Evolutionary conservation across 2,113 vertebrate species (phyloP).

Genomic region (Tetrao urogallus): DNA sequence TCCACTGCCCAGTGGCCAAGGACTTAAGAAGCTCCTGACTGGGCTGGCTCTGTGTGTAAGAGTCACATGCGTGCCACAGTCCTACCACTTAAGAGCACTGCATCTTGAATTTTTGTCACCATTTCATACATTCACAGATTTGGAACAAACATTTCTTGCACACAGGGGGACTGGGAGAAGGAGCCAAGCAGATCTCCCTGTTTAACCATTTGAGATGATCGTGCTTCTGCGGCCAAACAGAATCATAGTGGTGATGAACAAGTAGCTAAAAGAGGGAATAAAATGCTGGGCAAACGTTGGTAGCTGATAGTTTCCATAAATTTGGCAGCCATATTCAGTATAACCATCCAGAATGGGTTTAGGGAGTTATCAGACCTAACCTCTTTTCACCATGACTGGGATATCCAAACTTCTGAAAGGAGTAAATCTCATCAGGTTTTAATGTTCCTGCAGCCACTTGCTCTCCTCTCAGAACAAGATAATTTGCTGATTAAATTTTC

Average conservation of each 20-base stretch:
- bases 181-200: neutral
- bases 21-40: neutral
- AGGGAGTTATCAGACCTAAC: neutral
- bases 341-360: neutral
- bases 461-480: neutral
- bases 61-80: fast-evolving
- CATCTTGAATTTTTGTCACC: neutral
- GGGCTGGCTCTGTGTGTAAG: neutral
- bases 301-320: neutral
- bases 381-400: neutral
- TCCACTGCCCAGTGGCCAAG: neutral
- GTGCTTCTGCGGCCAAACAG: neutral
- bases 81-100: fast-evolving
- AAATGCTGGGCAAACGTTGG: neutral
- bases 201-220: neutral
- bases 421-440: neutral
- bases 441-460: neutral
- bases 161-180: neutral
- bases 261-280: neutral
- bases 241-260: neutral
- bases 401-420: neutral
- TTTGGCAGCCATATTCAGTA: neutral
- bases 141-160: neutral
- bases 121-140: neutral
- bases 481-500: neutral